Conservation (phyloP, 2,888 invertebrate species). For the Hyposoter didymator region DNA sequence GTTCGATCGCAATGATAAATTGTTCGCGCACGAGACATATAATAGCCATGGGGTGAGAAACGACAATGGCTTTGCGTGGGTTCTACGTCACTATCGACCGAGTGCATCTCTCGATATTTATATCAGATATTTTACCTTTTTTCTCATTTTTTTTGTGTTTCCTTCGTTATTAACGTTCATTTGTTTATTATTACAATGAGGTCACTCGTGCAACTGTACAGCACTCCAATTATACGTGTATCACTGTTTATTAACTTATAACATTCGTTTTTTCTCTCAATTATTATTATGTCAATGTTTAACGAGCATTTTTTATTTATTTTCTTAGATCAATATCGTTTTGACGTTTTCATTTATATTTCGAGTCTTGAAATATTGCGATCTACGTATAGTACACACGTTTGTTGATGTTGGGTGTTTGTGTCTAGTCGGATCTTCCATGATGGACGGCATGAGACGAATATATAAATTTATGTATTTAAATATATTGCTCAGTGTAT, state of each 20-base stretch:
- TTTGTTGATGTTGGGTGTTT: conserved; percentile 60
- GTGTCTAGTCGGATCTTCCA: conserved; percentile 43
- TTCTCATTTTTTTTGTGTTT: neutral
- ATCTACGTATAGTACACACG: conserved; percentile 39
- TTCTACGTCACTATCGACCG: conserved; percentile 34
- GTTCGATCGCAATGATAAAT: conserved; percentile 48
- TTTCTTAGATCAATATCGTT: conserved; percentile 25
- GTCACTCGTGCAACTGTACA: conserved; percentile 47
- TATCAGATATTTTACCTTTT: conserved; percentile 15
- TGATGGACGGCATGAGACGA: conserved; percentile 56
- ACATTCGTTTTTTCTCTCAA: conserved; percentile 1
- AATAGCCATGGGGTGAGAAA: conserved; percentile 19
- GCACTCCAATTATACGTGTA: conserved; percentile 34
- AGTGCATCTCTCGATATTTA: conserved; percentile 47
- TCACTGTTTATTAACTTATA: conserved; percentile 16
- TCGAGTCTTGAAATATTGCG: conserved; percentile 16
- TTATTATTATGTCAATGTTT: conserved; percentile 47
- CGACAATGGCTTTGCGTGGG: conserved; percentile 35
- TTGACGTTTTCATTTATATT: conserved; percentile 5
- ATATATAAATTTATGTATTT: conserved; percentile 4
- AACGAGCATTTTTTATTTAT: conserved; percentile 31
- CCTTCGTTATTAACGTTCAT: conserved; percentile 17
- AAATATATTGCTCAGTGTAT: conserved; percentile 18
- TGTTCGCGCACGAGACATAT: conserved; percentile 54
- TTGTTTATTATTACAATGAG: conserved; percentile 32